Evolutionary conservation across 2,113 vertebrate genomes (phyloP).

Genomic region (Gobius niger): DNA sequence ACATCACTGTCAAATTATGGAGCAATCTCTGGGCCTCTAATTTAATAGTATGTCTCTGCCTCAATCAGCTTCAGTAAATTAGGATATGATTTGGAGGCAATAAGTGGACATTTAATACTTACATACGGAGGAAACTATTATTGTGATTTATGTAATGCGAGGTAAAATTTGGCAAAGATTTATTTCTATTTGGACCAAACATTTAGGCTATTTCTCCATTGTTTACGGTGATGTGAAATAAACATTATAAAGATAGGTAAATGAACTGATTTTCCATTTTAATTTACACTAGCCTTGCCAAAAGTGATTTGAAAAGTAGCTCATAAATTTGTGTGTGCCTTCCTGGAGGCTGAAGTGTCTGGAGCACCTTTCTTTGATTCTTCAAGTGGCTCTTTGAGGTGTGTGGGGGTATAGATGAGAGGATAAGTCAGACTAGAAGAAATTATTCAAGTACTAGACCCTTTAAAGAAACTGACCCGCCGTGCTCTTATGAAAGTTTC

Average conservation of each 20-base stretch:
- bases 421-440: neutral
- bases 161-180: too few relatives aligned
- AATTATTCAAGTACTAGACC: neutral
- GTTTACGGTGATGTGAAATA: neutral
- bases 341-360: neutral
- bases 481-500: neutral
- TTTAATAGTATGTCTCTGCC: neutral
- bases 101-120: neutral
- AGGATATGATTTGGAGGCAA: neutral
- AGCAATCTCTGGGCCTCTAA: conserved; percentile 4
- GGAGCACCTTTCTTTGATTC: neutral
- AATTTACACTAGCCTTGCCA: neutral
- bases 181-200: too few relatives aligned
- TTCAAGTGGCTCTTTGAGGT: neutral
- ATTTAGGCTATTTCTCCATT: too few relatives aligned
- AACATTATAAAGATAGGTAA: neutral
- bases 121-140: neutral
- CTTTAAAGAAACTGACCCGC: neutral
- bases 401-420: neutral
- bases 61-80: neutral
- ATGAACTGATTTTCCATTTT: neutral
- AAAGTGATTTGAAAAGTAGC: neutral
- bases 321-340: neutral
- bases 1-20: conserved; percentile 7
- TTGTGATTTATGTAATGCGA: neutral